Evolutionary conservation across 2,113 vertebrate species (phyloP).

Genomic region (Daubentonia madagascariensis): DNA sequence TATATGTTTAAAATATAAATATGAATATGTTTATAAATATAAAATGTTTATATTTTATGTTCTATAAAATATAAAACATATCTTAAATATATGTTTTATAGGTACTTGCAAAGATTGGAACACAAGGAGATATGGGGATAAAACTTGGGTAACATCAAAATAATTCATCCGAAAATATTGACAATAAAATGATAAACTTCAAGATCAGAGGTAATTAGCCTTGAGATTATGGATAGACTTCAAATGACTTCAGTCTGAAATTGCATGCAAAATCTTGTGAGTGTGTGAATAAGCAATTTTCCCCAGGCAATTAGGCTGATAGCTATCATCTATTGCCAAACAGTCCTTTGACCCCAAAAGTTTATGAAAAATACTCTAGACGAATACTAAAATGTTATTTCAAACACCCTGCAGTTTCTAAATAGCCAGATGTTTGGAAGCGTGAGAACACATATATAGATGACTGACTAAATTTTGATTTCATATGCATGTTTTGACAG

Average conservation of each 20-base stretch:
- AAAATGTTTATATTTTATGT: too few relatives aligned
- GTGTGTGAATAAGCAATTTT: neutral
- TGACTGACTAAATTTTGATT: constrained; percentile 54
- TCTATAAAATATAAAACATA: too few relatives aligned
- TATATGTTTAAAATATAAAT: too few relatives aligned
- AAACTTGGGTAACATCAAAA: neutral
- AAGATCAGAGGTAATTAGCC: neutral
- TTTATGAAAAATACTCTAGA: neutral
- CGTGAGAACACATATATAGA: neutral
- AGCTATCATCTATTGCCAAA: neutral
- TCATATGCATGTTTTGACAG: constrained; percentile 66
- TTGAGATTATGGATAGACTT: neutral
- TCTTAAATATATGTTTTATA: neutral
- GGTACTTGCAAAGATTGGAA: neutral
- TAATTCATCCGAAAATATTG: neutral
- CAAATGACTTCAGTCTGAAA: neutral
- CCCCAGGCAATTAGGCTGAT: neutral
- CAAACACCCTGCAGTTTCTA: neutral
- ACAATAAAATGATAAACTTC: neutral
- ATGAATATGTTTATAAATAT: too few relatives aligned
- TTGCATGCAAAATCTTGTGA: neutral
- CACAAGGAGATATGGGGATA: neutral
- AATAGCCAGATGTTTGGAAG: constrained; percentile 56
- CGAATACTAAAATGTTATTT: constrained; percentile 28
- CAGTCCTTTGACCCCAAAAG: neutral